Evolutionary conservation across 2,797 vertebrate species (phyloP).

Genomic region (Telmatherina bonti): DNA sequence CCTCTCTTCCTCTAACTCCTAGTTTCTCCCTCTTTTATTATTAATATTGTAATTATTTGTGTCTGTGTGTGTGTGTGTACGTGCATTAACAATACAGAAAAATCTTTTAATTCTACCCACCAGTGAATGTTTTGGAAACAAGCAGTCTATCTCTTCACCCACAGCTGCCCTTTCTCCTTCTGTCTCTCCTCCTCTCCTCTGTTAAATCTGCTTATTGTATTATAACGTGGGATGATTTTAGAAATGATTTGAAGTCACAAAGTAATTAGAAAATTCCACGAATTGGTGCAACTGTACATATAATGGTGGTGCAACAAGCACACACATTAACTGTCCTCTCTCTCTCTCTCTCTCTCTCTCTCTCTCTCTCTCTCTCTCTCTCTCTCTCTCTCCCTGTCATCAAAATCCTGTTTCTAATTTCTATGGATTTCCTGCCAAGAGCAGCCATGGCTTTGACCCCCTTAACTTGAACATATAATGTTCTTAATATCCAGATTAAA

Average conservation of each 20-base stretch:
- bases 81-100: conserved; percentile 73
- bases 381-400: conserved; percentile 75
- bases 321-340: conserved; percentile 54
- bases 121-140: conserved; percentile 76
- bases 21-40: conserved; percentile 16
- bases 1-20: conserved; percentile 38
- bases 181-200: conserved; percentile 46
- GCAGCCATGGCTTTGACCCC: conserved; percentile 79
- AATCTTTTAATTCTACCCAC: conserved; percentile 75
- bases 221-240: conserved; percentile 65
- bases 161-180: conserved; percentile 31
- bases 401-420: conserved; percentile 85
- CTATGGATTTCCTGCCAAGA: conserved; percentile 80
- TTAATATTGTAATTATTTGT: neutral
- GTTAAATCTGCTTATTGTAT: conserved; percentile 80
- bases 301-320: conserved; percentile 56
- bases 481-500: conserved; percentile 88
- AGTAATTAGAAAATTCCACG: conserved; percentile 77
- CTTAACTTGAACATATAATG: conserved; percentile 83
- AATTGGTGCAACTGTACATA: conserved; percentile 64
- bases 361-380: conserved; percentile 26
- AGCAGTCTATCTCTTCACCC: conserved; percentile 48
- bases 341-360: conserved; percentile 46
- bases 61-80: conserved; percentile 36
- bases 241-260: conserved; percentile 76